Evolutionary conservation across 2,888 invertebrate species (phyloP).

Genomic region (Agrochola litura): DNA sequence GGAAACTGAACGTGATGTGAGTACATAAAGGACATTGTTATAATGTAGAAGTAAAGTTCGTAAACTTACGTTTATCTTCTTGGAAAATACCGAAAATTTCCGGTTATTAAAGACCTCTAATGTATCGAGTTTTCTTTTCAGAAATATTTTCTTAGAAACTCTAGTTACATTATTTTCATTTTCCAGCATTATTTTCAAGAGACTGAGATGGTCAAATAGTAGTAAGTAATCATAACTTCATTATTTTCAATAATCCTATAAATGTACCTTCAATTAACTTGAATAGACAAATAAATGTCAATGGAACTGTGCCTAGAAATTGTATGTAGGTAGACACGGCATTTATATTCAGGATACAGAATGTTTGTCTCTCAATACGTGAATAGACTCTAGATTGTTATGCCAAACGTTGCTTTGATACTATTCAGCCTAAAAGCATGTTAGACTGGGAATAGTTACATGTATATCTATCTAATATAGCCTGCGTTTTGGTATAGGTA

Average conservation of each 20-base stretch:
- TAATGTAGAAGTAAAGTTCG: background rate
- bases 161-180: too few species aligned
- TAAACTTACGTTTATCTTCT: background rate
- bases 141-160: background rate
- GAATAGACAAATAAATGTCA: background rate
- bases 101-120: too few species aligned
- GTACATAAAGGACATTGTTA: background rate
- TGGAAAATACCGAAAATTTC: background rate
- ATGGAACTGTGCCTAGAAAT: background rate
- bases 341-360: conserved; percentile 10
- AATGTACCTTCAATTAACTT: background rate
- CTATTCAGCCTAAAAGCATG: background rate
- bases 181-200: background rate
- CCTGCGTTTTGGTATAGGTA: too few species aligned
- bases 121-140: background rate
- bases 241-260: background rate
- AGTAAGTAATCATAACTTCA: background rate
- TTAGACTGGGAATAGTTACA: background rate
- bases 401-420: background rate
- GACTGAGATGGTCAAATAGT: background rate
- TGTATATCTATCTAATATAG: background rate
- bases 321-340: background rate
- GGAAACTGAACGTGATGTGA: background rate
- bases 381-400: too few species aligned
- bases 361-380: background rate